A percentile compares a stretch with the other conserved stretches of the same genome.
Evolutionary conservation across 2,888 invertebrate genomes (phyloP).

Genomic region (Archips crataeganus): DNA sequence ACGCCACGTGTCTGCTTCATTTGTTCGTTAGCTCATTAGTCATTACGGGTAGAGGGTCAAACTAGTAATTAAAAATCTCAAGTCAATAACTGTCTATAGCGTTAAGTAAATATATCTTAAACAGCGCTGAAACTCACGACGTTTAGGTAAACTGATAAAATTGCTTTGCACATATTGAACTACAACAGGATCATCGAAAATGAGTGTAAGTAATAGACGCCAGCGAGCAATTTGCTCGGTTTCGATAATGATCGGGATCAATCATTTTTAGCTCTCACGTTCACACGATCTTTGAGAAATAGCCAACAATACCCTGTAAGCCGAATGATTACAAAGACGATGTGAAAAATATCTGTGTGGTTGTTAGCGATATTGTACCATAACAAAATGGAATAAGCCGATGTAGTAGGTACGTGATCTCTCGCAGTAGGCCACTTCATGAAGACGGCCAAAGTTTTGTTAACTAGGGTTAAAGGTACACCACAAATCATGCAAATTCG

Average conservation of each 20-base stretch:
- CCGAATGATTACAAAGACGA: background rate
- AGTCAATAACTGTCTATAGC: background rate
- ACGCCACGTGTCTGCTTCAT: background rate
- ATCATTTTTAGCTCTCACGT: conserved; percentile 1
- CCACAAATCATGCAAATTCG: conserved; percentile 13
- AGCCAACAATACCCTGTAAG: background rate
- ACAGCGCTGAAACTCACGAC: background rate
- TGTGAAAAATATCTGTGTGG: background rate
- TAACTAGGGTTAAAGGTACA: conserved; percentile 9
- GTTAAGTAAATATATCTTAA: background rate
- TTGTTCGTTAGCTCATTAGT: background rate
- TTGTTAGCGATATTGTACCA: background rate
- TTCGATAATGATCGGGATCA: conserved; percentile 4
- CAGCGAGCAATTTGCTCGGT: conserved; percentile 9
- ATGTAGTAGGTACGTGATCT: background rate
- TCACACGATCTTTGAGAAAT: background rate
- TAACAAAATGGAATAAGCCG: background rate
- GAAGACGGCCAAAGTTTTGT: background rate
- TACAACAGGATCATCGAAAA: conserved; percentile 6
- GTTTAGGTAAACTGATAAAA: background rate
- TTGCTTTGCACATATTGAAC: conserved; percentile 8
- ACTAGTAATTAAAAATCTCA: background rate
- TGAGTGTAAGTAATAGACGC: conserved; percentile 9
- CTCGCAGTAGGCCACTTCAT: background rate
- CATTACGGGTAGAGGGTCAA: background rate